phyloP scores from a whole-genome alignment of 2,797 vertebrate genomes.

The Nannoperca australis region DNA sequence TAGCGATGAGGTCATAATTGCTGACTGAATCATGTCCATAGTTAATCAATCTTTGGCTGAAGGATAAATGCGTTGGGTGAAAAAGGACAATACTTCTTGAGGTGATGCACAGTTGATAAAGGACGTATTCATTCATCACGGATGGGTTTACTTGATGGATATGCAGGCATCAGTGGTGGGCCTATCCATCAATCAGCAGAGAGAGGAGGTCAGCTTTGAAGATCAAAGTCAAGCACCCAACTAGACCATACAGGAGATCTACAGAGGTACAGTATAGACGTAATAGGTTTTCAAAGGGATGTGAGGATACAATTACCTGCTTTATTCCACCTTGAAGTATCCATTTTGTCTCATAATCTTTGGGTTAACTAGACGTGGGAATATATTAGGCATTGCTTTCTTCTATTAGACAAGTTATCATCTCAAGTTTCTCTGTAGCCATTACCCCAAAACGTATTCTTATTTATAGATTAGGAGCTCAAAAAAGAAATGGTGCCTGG shows the following conservation, averaged over 20 bases:
- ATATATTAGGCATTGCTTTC: constrained; percentile 49
- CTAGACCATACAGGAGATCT: constrained; percentile 59
- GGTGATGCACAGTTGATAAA: constrained; percentile 87
- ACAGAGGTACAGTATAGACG: constrained; percentile 61
- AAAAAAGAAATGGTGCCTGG: background rate
- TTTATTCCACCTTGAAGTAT: constrained; percentile 72
- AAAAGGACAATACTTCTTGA: constrained; percentile 84
- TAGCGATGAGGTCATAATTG: constrained; percentile 85
- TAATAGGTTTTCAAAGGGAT: constrained; percentile 66
- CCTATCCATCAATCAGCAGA: constrained; percentile 79
- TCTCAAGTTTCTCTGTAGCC: background rate
- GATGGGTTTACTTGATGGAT: constrained; percentile 84
- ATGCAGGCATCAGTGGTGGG: constrained; percentile 78
- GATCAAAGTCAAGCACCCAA: constrained; percentile 81
- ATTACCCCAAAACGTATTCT: background rate
- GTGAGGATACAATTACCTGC: constrained; percentile 70
- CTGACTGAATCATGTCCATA: constrained; percentile 82
- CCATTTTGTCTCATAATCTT: constrained; percentile 69
- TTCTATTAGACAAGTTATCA: constrained; percentile 11
- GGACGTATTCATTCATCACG: constrained; percentile 87
- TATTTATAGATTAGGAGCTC: background rate
- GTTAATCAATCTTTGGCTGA: constrained; percentile 85
- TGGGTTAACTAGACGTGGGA: constrained; percentile 71
- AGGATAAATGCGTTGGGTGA: constrained; percentile 82
- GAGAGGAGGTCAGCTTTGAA: constrained; percentile 85